A percentile compares a stretch with the other conserved stretches of the same genome.
phyloP scores from a whole-genome alignment of 2,113 vertebrate species.

The Poecilia latipinna region DNA sequence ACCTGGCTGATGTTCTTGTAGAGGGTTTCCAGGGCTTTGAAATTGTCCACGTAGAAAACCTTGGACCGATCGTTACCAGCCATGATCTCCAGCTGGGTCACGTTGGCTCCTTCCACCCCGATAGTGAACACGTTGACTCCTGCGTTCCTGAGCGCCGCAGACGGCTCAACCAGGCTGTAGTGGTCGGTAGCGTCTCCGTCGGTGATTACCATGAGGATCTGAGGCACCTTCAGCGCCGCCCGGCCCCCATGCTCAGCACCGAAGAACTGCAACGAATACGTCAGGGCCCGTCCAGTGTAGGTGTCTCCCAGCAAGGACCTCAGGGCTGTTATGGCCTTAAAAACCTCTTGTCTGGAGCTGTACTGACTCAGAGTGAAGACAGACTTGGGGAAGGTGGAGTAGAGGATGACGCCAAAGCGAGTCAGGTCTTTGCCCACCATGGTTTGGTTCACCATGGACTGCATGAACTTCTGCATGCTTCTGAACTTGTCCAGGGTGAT shows the following conservation, averaged over 20 bases:
- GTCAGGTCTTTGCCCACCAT: conserved; percentile 72
- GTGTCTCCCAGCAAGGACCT: conserved; percentile 41
- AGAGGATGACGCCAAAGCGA: conserved; percentile 80
- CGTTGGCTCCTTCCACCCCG: conserved; percentile 71
- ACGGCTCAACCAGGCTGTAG: conserved; percentile 30
- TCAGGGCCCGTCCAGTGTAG: conserved; percentile 77
- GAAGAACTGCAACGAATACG: conserved; percentile 73
- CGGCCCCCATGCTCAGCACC: conserved; percentile 66
- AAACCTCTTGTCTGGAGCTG: conserved; percentile 59
- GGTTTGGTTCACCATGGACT: conserved; percentile 78
- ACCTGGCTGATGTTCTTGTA: conserved; percentile 69
- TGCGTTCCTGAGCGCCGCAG: conserved; percentile 51
- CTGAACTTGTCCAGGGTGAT: conserved; percentile 61
- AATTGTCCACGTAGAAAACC: conserved; percentile 78
- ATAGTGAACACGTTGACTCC: conserved; percentile 77
- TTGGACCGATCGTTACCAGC: conserved; percentile 48
- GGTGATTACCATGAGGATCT: conserved; percentile 83
- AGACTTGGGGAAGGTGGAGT: conserved; percentile 39
- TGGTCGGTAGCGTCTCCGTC: conserved; percentile 76
- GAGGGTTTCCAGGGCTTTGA: conserved; percentile 69
- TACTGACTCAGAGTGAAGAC: conserved; percentile 72
- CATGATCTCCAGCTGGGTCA: conserved; percentile 75
- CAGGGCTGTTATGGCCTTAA: conserved; percentile 66
- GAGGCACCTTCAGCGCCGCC: conserved; percentile 51
- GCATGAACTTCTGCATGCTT: conserved; percentile 80